phyloP scores from a whole-genome alignment of 2,888 invertebrate genomes.

The Drosophila villosipedis region DNA sequence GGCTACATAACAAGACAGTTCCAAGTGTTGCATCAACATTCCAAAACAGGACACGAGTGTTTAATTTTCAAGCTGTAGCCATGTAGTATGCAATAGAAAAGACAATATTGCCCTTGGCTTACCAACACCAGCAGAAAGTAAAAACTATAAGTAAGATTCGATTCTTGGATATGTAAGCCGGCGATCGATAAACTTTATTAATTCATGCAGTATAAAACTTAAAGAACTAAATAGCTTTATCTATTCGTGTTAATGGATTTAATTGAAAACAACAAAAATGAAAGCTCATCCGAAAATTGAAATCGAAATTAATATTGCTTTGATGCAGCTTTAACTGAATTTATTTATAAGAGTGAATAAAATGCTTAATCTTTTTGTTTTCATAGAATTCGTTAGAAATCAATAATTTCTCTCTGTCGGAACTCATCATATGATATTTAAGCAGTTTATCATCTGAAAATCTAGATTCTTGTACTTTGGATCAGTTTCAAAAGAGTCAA shows the following conservation, averaged over 20 bases:
- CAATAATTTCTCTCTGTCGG: not conserved
- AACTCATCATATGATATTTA: too few species aligned
- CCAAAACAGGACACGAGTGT: not conserved
- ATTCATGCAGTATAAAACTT: not conserved
- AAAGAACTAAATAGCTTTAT: too few species aligned
- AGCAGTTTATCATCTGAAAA: too few species aligned
- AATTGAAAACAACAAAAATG: not conserved
- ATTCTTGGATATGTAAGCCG: not conserved
- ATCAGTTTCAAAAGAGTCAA: not conserved
- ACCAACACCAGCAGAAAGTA: not conserved
- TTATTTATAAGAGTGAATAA: not conserved
- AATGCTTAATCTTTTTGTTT: not conserved
- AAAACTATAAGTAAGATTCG: not conserved
- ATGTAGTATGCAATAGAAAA: not conserved
- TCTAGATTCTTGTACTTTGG: not conserved
- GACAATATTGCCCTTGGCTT: not conserved
- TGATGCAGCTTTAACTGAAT: not conserved
- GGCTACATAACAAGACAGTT: conserved; percentile 14
- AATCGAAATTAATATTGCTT: not conserved
- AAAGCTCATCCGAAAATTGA: not conserved
- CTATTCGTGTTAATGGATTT: not conserved
- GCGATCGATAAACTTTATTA: not conserved
- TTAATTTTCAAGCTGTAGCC: not conserved
- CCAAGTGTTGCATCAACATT: conserved; percentile 39
- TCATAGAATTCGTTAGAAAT: not conserved